Conservation (phyloP, 2,113 vertebrate genomes). For the Hippocampus abdominalis region DNA sequence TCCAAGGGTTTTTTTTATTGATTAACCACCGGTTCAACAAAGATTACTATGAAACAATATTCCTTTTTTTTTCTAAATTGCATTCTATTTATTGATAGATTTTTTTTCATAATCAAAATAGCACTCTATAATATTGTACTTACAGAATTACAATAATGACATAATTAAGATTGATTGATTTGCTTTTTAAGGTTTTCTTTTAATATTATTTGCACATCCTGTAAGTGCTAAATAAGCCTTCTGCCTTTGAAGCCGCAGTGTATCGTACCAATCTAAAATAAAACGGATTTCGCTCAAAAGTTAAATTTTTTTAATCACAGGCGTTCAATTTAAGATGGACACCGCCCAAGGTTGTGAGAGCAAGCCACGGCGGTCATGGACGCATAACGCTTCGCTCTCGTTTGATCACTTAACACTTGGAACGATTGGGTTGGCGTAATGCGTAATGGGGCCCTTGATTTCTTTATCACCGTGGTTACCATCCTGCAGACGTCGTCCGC, state of each 20-base stretch:
- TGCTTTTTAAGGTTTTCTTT: not conserved
- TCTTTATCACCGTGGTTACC: constrained; percentile 33
- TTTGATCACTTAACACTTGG: constrained; percentile 47
- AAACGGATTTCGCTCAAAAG: not conserved
- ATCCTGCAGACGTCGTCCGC: constrained; percentile 53
- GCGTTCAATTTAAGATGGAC: constrained; percentile 17
- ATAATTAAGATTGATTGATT: too few species aligned
- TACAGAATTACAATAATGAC: too few species aligned
- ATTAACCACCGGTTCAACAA: too few species aligned
- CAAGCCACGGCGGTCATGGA: constrained; percentile 12
- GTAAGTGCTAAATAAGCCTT: not conserved
- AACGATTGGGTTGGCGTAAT: constrained; percentile 40
- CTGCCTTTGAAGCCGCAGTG: not conserved
- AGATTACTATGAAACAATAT: too few species aligned
- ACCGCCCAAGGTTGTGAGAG: constrained; percentile 28
- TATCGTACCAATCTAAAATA: not conserved
- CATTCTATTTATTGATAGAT: too few species aligned
- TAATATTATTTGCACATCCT: not conserved
- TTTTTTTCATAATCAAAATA: too few species aligned
- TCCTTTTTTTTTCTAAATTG: too few species aligned
- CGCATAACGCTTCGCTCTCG: constrained; percentile 21
- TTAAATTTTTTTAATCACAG: constrained; percentile 22
- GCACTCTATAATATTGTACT: too few species aligned
- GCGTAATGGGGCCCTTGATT: constrained; percentile 40
- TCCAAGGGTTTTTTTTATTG: too few species aligned